Evolutionary conservation across 2,888 invertebrate genomes (phyloP).

Genomic region (Trimorus sp.): DNA sequence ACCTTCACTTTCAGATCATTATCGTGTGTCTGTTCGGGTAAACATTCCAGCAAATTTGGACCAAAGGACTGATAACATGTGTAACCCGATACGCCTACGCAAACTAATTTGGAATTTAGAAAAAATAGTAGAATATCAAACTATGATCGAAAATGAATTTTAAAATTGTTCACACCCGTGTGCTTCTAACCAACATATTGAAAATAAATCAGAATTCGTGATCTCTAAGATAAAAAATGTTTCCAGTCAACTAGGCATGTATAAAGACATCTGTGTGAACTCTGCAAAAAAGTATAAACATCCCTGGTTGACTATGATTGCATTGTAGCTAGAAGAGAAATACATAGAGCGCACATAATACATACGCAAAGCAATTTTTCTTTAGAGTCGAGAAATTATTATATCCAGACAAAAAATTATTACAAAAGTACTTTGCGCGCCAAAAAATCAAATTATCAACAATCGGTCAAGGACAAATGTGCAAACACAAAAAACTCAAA

Average conservation of each 20-base stretch:
- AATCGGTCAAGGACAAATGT: background rate
- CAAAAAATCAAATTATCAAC: background rate
- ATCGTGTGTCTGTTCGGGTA: slow-evolving; percentile 5
- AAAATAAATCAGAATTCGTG: background rate
- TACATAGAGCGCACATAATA: background rate
- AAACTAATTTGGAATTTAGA: slow-evolving; percentile 8
- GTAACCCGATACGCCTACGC: background rate
- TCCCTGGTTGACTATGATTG: slow-evolving; percentile 13
- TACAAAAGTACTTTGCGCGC: background rate
- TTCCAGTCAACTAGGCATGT: background rate
- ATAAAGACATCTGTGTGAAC: slow-evolving; percentile 10
- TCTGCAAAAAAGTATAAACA: slow-evolving; percentile 2
- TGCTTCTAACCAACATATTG: background rate
- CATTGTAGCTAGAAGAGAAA: background rate
- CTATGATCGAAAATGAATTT: slow-evolving; percentile 3
- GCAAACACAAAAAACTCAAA: slow-evolving; percentile 12
- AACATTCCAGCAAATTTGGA: slow-evolving; percentile 1
- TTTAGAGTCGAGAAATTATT: background rate
- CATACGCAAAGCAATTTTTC: background rate
- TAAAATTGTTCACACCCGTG: background rate
- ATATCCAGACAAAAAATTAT: slow-evolving; percentile 6
- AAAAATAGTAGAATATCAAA: slow-evolving; percentile 6
- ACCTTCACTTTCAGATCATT: slow-evolving; percentile 12
- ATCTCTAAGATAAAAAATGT: slow-evolving; percentile 3
- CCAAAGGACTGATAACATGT: background rate